Base-by-base conservation (phyloP, 2,113 vertebrate species). In the Lontra canadensis region DNA sequence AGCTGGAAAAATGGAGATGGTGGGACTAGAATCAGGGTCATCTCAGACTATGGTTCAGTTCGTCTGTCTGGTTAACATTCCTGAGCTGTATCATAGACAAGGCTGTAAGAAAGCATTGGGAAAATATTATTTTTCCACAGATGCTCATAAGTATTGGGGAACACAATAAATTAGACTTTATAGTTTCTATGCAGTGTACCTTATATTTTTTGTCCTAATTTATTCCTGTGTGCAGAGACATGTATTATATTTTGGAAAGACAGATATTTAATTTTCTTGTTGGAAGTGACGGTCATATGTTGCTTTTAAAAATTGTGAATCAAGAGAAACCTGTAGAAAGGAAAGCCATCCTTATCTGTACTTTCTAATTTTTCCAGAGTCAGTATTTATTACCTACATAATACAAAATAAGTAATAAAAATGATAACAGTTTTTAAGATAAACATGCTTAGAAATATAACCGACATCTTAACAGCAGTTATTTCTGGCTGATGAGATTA, bases 301-400 rank as follows among this genome's bases (percentile, higher is more conserved):
- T 88, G 76, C 44, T 21, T 91, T 73, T 14, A 71, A 90, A 93
- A 89, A 85, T 84, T 63, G 29, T 20, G 11, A 39, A 65, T 73
- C 12, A 80, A 59, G 79, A 71, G 31, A 94, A 55, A 92, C 8
- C 11, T 69, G 9, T 57, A 74, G 52, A 87, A 91, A 95, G 49
- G 55, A 89, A 89, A 84, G 13, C 4, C 34, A 63, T 78, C 31
- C 1, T 89, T 84, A 47, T 71, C 7, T 69, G 4, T 73, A 36
- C 88, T 94, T 95, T 96, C 39, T 96, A 79, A 57, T 81, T 65
- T 95, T 92, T 93, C 39, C 85, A 85, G 36, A 69, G 76, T 73
- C 86, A 95, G 31, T 95, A 39, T 31, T 65, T 90, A 73, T 95
- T 94, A 36, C 15, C 47, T 79, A 20, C 7, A 79, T 63, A 95